A percentile compares a stretch with the other conserved stretches of the same genome.
Conservation (phyloP, 2,888 invertebrate species). For the Orchestes rusci region DNA sequence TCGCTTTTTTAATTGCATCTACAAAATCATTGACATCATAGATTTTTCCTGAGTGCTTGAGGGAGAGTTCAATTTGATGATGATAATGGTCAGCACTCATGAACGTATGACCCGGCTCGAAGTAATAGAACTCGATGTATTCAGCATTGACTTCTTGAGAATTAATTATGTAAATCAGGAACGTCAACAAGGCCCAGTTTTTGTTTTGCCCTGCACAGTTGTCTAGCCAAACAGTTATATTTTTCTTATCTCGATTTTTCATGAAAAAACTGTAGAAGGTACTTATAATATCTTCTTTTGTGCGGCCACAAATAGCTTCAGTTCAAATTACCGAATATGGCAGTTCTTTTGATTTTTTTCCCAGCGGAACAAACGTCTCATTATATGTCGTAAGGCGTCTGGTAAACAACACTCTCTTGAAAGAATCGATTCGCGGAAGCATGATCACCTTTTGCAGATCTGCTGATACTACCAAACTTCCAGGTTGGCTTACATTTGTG, state of each 20-base stretch:
- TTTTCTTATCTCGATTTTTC: constrained; percentile 4
- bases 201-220: constrained; percentile 13
- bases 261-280: constrained; percentile 7
- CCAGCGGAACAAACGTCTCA: constrained; percentile 10
- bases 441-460: constrained; percentile 6
- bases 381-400: constrained; percentile 4
- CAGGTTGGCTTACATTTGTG: not conserved
- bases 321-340: constrained; percentile 8
- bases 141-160: constrained; percentile 14
- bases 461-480: not conserved
- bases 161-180: constrained; percentile 24
- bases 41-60: too few relatives aligned
- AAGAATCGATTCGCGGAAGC: constrained; percentile 8
- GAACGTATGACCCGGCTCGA: constrained; percentile 27
- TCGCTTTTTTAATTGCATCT: too few relatives aligned
- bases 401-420: constrained; percentile 9
- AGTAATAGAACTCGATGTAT: constrained; percentile 22
- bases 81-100: constrained; percentile 24
- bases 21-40: too few relatives aligned
- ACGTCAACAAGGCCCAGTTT: constrained; percentile 19
- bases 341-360: constrained; percentile 2
- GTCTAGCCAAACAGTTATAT: constrained; percentile 7
- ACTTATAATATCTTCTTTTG: constrained; percentile 8
- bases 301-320: constrained; percentile 4
- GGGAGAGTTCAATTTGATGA: too few relatives aligned